A percentile compares a stretch with the other conserved stretches of the same genome.
Evolutionary conservation across 2,113 vertebrate genomes (phyloP).

Genomic region (Hemichromis elongatus): DNA sequence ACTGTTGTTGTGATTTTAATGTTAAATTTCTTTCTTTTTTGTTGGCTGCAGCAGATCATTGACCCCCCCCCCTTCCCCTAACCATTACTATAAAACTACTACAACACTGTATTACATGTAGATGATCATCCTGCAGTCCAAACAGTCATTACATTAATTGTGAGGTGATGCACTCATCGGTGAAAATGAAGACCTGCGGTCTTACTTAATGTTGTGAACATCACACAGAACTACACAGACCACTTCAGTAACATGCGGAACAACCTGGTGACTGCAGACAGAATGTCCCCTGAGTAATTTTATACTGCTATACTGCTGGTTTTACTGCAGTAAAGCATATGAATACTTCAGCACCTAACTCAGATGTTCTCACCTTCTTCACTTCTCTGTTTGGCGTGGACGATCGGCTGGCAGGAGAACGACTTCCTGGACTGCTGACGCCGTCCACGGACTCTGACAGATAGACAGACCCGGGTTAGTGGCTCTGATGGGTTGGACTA

Average conservation of each 20-base stretch:
- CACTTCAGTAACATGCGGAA: neutral
- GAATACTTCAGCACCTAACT: neutral
- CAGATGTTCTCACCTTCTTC: constrained; percentile 69
- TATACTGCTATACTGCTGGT: neutral
- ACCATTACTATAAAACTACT: neutral
- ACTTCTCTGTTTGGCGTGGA: constrained; percentile 81
- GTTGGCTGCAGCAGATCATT: too few relatives aligned
- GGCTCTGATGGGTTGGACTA: neutral
- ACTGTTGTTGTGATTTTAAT: neutral
- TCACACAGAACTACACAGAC: neutral
- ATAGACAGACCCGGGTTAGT: neutral
- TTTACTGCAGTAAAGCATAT: neutral
- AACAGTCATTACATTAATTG: neutral
- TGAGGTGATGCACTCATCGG: neutral
- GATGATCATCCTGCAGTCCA: neutral
- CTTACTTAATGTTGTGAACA: neutral
- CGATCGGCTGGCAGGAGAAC: constrained; percentile 84
- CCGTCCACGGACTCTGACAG: constrained; percentile 81
- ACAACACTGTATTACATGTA: neutral
- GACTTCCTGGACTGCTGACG: constrained; percentile 86
- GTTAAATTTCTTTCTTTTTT: too few relatives aligned
- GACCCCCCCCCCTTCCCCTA: too few relatives aligned
- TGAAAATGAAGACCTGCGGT: neutral
- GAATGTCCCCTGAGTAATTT: neutral
- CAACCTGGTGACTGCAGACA: neutral